Evolutionary conservation across 2,113 vertebrate species (phyloP).

Genomic region (Marmota monax): DNA sequence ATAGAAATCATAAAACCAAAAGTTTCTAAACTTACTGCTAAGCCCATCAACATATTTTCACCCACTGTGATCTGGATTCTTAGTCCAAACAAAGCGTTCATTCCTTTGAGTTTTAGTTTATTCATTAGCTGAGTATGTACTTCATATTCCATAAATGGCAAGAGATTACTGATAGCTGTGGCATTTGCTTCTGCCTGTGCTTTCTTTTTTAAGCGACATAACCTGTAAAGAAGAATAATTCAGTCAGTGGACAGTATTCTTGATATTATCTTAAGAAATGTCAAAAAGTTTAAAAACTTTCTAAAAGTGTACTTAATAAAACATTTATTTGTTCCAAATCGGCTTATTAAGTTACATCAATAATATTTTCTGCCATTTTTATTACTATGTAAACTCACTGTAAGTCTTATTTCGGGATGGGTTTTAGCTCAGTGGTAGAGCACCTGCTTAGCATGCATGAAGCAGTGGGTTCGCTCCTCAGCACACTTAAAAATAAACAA

Average conservation of each 20-base stretch:
- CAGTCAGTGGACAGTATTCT: not conserved
- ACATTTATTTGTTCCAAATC: constrained; percentile 17
- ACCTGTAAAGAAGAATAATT: constrained; percentile 84
- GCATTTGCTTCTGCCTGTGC: constrained; percentile 98
- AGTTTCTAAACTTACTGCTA: constrained; percentile 92
- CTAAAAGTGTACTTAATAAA: not conserved
- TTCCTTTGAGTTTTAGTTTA: constrained; percentile 97
- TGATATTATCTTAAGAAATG: not conserved
- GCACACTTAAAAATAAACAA: too few relatives aligned
- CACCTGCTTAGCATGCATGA: too few relatives aligned
- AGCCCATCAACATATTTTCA: constrained; percentile 97
- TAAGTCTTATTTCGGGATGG: not conserved
- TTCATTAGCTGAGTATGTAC: constrained; percentile 99
- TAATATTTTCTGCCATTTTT: constrained; percentile 37
- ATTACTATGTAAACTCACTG: not conserved
- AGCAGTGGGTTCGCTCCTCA: too few relatives aligned
- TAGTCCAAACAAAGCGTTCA: constrained; percentile 98
- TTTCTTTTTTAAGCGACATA: constrained; percentile 98
- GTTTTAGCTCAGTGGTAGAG: too few relatives aligned
- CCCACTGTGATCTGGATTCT: constrained; percentile 97
- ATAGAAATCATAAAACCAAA: not conserved
- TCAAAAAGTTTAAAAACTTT: not conserved
- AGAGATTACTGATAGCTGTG: constrained; percentile 95
- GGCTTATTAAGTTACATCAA: not conserved
- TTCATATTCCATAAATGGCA: constrained; percentile 99